A percentile compares a stretch with the other conserved stretches of the same genome.
These are phyloP conservation scores for Campoplex nolae DNA, from an alignment of 2,888 invertebrate species.

Conservation along the genomic window DNA sequence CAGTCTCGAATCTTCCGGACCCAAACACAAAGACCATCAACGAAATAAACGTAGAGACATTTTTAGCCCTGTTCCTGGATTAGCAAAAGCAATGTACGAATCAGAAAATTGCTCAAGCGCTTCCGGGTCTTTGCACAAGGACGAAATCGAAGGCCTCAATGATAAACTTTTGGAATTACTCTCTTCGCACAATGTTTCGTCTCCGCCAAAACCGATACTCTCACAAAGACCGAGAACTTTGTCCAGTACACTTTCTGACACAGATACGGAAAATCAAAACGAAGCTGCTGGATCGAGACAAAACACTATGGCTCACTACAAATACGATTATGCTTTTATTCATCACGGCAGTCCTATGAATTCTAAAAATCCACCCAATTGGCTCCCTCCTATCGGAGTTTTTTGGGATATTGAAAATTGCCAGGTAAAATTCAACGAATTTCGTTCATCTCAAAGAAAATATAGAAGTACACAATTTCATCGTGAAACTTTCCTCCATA, in stretches of 20 bases:
- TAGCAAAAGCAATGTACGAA: slow-evolving; percentile 44
- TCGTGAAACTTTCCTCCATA: not conserved
- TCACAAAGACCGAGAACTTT: slow-evolving; percentile 70
- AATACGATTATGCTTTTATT: slow-evolving; percentile 75
- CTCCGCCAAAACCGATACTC: slow-evolving; percentile 69
- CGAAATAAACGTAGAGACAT: slow-evolving; percentile 77
- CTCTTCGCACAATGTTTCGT: slow-evolving; percentile 71
- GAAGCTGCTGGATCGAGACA: slow-evolving; percentile 38
- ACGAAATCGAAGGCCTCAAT: slow-evolving; percentile 79
- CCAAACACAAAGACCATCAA: slow-evolving; percentile 73
- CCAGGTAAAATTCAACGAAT: slow-evolving; percentile 85
- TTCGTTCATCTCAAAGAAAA: not conserved
- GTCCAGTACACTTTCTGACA: slow-evolving; percentile 73
- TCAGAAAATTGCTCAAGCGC: not conserved
- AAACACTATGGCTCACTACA: slow-evolving; percentile 67
- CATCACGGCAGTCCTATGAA: slow-evolving; percentile 76
- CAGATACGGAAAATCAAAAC: slow-evolving; percentile 60
- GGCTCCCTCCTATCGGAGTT: slow-evolving; percentile 91
- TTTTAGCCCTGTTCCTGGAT: slow-evolving; percentile 65
- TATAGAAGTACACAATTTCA: not conserved
- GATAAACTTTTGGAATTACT: slow-evolving; percentile 78
- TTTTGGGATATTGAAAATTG: slow-evolving; percentile 98
- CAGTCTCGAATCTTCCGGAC: not conserved
- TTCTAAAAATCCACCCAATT: slow-evolving; percentile 76
- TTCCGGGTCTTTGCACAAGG: slow-evolving; percentile 54